phyloP scores from a whole-genome alignment of 1,140 invertebrate species.

The Camponotus floridanus region DNA sequence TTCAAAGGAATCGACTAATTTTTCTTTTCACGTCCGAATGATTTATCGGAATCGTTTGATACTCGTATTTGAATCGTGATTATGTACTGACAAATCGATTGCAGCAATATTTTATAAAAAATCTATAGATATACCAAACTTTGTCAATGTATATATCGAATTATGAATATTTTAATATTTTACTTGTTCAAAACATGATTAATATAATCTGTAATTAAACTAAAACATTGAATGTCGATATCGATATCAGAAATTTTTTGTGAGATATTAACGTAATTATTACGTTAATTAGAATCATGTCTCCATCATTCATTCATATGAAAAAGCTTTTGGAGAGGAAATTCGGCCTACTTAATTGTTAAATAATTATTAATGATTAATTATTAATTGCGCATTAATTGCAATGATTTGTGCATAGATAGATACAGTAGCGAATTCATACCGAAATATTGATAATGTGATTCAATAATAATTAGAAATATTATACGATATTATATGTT shows the following conservation, averaged over 20 bases:
- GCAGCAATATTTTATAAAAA: not conserved
- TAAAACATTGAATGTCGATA: not conserved
- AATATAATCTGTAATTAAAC: not conserved
- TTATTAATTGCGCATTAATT: no score
- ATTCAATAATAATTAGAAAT: not conserved
- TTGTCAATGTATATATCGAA: not conserved
- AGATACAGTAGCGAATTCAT: not conserved
- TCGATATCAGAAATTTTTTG: not conserved
- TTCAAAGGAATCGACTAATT: slow-evolving; percentile 37
- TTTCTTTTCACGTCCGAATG: not conserved
- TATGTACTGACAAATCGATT: slow-evolving; percentile 11
- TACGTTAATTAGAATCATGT: not conserved
- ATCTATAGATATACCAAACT: not conserved
- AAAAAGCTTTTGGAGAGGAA: not conserved
- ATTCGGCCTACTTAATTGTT: slow-evolving; percentile 34
- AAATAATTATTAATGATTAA: not conserved
- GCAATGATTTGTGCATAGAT: not conserved
- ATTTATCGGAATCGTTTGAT: not conserved
- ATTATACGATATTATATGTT: not conserved
- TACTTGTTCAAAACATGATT: no score
- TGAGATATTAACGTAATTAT: slow-evolving; percentile 2
- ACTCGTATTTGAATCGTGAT: not conserved
- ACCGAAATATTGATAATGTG: not conserved
- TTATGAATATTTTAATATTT: no score
- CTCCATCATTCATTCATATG: not conserved